These are phyloP conservation scores for Hassar affinis DNA, from an alignment of 2,113 vertebrate genomes.

Conservation along the genomic window DNA sequence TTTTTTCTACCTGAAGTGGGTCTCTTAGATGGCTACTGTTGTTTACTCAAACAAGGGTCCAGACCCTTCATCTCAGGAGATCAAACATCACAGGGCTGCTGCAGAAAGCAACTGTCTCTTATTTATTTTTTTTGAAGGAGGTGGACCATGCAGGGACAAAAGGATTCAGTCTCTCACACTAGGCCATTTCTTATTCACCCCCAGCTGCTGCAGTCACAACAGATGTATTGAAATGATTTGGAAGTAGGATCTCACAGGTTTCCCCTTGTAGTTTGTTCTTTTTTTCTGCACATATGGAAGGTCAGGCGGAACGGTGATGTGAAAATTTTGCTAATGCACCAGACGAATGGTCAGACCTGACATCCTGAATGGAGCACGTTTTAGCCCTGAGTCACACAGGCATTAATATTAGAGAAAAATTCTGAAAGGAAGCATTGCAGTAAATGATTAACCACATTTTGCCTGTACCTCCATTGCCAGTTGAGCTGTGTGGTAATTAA, in stretches of 20 bases:
- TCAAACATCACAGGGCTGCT: constrained; percentile 51
- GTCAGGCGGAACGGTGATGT: not conserved
- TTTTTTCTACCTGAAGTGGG: constrained; percentile 47
- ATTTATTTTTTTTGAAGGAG: constrained; percentile 41
- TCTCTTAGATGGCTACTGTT: constrained; percentile 40
- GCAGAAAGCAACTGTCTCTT: constrained; percentile 45
- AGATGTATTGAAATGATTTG: constrained; percentile 23
- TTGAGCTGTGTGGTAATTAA: not conserved
- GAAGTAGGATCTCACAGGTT: not conserved
- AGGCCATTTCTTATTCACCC: constrained; percentile 34
- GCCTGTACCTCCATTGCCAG: not conserved
- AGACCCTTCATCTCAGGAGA: constrained; percentile 54
- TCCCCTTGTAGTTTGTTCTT: not conserved
- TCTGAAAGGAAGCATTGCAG: not conserved
- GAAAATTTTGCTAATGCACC: constrained; percentile 16
- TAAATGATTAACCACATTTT: not conserved
- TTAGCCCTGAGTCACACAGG: not conserved
- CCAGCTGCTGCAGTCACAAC: constrained; percentile 22
- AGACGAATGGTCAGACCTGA: not conserved
- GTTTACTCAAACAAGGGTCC: constrained; percentile 51
- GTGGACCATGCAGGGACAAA: constrained; percentile 35
- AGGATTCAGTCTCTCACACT: constrained; percentile 18
- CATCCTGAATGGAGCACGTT: not conserved
- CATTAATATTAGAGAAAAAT: not conserved
- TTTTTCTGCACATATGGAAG: not conserved